phyloP scores from a whole-genome alignment of 1,140 invertebrate species.

The Batillaria attramentaria region DNA sequence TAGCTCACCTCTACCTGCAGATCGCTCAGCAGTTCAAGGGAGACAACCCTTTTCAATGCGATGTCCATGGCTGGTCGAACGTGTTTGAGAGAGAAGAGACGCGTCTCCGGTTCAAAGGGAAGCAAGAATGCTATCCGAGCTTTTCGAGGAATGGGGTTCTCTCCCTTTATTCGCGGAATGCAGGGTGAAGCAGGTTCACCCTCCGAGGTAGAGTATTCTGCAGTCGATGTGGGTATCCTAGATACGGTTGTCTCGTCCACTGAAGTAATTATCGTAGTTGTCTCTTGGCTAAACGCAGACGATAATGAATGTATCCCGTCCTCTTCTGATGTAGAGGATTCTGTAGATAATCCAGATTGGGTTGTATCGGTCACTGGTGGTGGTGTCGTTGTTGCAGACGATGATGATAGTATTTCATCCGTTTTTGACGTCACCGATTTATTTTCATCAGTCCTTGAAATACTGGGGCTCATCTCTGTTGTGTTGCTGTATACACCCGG shows the following conservation, averaged over 20 bases:
- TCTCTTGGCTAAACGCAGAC: not conserved
- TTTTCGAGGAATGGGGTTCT: not conserved
- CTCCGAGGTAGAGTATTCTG: not conserved
- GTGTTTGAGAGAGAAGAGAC: constrained; percentile 33
- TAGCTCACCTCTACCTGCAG: constrained; percentile 42
- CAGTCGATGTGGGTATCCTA: not conserved
- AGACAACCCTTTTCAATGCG: constrained; percentile 38
- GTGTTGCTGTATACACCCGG: too few species aligned
- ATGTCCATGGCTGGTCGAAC: constrained; percentile 43
- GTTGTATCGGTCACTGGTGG: too few species aligned
- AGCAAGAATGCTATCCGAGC: constrained; percentile 22
- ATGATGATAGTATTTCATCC: too few species aligned
- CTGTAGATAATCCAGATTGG: not conserved
- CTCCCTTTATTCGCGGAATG: not conserved
- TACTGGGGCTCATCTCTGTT: too few species aligned
- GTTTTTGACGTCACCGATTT: too few species aligned
- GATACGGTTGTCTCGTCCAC: not conserved
- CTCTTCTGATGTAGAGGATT: not conserved
- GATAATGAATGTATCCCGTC: not conserved
- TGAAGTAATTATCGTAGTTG: not conserved
- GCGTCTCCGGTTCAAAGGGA: constrained; percentile 12
- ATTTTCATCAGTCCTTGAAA: too few species aligned
- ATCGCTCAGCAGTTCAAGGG: constrained; percentile 11
- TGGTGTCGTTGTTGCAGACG: too few species aligned
- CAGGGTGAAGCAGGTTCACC: not conserved